phyloP scores from a whole-genome alignment of 1,140 invertebrate genomes.

The Phthorimaea operculella region DNA sequence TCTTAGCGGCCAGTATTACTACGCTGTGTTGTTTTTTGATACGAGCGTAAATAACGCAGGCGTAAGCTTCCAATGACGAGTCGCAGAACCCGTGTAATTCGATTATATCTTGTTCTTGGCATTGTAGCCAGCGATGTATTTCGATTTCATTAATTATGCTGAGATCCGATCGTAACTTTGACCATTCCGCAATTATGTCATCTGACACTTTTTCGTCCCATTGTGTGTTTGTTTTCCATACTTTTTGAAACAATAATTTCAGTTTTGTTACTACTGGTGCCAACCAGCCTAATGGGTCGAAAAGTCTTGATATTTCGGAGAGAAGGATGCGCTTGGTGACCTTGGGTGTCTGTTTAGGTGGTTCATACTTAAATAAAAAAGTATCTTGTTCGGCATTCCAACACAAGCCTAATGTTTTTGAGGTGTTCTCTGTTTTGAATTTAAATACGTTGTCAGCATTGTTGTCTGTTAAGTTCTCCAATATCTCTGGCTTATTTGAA shows the following conservation, averaged over 20 bases:
- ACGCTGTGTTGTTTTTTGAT: background rate
- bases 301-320: constrained; percentile 30
- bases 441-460: constrained; percentile 1
- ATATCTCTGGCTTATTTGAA: constrained; percentile 11
- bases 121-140: background rate
- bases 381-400: constrained; percentile 19
- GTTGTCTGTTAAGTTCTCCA: constrained; percentile 1
- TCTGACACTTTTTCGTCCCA: constrained; percentile 18
- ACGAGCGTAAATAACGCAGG: background rate
- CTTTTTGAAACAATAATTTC: constrained; percentile 54
- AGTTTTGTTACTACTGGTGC: constrained; percentile 35
- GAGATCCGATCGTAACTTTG: constrained; percentile 7
- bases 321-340: constrained; percentile 19
- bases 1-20: background rate
- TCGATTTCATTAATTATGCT: background rate
- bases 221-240: constrained; percentile 27
- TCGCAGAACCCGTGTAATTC: background rate
- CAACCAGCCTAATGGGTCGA: constrained; percentile 41
- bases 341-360: background rate
- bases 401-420: constrained; percentile 16
- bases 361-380: constrained; percentile 8
- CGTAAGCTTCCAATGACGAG: background rate
- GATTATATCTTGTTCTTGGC: background rate
- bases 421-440: constrained; percentile 9
- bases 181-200: constrained; percentile 12